phyloP scores from a whole-genome alignment of 2,113 vertebrate genomes.

The Neotragus pygmaeus region DNA sequence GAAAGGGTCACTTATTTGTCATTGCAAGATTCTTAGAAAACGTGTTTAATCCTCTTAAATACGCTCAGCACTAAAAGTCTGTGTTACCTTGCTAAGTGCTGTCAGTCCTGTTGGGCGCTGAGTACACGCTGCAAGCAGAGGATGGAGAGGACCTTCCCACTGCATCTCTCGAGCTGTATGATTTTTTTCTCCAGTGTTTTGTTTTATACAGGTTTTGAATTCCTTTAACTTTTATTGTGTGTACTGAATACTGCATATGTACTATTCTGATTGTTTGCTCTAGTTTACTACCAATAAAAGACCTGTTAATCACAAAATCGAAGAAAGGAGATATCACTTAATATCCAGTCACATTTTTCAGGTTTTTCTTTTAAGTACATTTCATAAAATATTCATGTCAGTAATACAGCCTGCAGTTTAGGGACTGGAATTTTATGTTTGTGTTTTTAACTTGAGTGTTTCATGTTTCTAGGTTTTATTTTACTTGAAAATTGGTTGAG shows the following conservation, averaged over 20 bases:
- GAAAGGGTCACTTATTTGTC: constrained; percentile 67
- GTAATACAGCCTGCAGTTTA: neutral
- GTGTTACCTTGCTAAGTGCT: constrained; percentile 70
- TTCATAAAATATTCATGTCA: constrained; percentile 15
- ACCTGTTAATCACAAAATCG: constrained; percentile 82
- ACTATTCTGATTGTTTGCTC: constrained; percentile 86
- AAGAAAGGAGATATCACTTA: constrained; percentile 77
- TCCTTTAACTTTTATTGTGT: constrained; percentile 84
- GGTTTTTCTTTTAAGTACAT: constrained; percentile 20
- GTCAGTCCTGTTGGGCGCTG: constrained; percentile 68
- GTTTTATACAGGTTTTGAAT: constrained; percentile 82
- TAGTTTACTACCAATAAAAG: constrained; percentile 87
- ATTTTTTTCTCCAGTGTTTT: constrained; percentile 73
- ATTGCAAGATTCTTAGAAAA: constrained; percentile 74
- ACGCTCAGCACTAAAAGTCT: constrained; percentile 75
- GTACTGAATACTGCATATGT: constrained; percentile 85
- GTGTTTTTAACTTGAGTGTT: neutral
- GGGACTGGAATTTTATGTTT: neutral
- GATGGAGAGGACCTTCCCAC: constrained; percentile 76
- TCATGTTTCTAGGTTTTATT: neutral
- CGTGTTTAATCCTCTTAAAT: constrained; percentile 76
- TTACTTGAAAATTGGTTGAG: constrained; percentile 11
- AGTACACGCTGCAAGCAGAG: constrained; percentile 63
- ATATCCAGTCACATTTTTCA: constrained; percentile 66
- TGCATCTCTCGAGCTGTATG: constrained; percentile 76